Evolutionary conservation across 2,113 vertebrate genomes (phyloP).

Genomic region (Cnemophilus loriae): DNA sequence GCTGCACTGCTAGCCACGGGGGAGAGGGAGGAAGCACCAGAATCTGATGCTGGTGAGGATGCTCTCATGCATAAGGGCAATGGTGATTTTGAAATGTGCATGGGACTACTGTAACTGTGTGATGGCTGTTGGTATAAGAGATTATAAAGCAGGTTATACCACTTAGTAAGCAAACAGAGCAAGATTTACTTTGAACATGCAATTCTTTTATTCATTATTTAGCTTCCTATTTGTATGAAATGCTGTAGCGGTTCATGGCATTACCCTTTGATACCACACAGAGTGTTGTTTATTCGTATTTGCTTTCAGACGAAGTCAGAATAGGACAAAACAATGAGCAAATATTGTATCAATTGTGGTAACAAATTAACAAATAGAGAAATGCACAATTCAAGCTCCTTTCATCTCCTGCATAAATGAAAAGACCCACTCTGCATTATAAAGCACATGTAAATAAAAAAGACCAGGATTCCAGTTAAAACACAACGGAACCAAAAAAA

Average conservation of each 20-base stretch:
- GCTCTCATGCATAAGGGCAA: slow-evolving; percentile 71
- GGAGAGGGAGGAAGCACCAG: slow-evolving; percentile 72
- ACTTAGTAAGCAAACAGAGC: slow-evolving; percentile 12
- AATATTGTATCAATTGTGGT: neutral
- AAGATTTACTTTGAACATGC: slow-evolving; percentile 58
- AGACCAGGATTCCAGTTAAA: neutral
- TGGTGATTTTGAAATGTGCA: slow-evolving; percentile 73
- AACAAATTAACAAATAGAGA: neutral
- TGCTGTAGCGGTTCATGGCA: neutral
- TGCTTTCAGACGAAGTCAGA: neutral
- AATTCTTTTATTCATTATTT: slow-evolving; percentile 22
- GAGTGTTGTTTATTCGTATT: neutral
- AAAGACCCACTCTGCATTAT: neutral
- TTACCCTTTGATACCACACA: neutral
- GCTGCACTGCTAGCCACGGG: slow-evolving; percentile 67
- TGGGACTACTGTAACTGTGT: slow-evolving; percentile 73
- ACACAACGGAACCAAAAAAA: neutral
- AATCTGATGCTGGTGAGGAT: slow-evolving; percentile 77
- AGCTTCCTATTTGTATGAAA: neutral
- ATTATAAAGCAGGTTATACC: slow-evolving; percentile 71
- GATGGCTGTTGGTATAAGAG: slow-evolving; percentile 76
- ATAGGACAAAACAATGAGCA: neutral
- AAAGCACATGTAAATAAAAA: neutral
- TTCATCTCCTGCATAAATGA: neutral
- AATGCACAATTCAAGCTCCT: neutral